phyloP scores from a whole-genome alignment of 2,888 invertebrate species.

The Apamea crenata region DNA sequence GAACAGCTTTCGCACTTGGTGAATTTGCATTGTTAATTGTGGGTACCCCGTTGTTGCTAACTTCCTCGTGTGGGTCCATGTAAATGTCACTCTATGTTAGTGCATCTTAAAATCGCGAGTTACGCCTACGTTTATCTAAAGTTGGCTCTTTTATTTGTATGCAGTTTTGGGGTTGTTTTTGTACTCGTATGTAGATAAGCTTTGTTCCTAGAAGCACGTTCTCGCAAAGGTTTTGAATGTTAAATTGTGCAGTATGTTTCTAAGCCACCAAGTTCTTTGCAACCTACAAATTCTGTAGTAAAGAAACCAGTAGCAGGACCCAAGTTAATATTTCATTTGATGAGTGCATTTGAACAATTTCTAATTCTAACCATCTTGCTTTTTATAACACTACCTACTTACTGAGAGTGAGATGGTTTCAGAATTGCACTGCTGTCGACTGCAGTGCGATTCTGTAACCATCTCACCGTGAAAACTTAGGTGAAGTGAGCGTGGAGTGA shows the following conservation, averaged over 20 bases:
- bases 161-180: constrained; percentile 36
- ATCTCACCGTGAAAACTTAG: no score
- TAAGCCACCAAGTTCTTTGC: neutral
- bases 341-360: neutral
- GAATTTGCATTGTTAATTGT: constrained; percentile 90
- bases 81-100: constrained; percentile 61
- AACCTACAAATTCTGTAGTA: neutral
- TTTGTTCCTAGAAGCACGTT: constrained; percentile 15
- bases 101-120: constrained; percentile 61
- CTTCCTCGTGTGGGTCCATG: constrained; percentile 60
- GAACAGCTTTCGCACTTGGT: constrained; percentile 81
- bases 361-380: neutral
- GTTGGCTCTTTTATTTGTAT: constrained; percentile 58
- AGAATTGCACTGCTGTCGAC: no score
- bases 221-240: constrained; percentile 32
- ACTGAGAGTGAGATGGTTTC: no score
- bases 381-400: neutral
- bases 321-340: neutral
- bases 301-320: neutral
- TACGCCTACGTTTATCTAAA: constrained; percentile 56
- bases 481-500: no score
- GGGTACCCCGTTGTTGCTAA: constrained; percentile 72
- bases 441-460: no score
- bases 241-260: constrained; percentile 22
- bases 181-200: constrained; percentile 32